A percentile compares a stretch with the other conserved stretches of the same genome.
These are phyloP conservation scores for Herpailurus yagouaroundi DNA, from an alignment of 2,113 vertebrate species.

Conservation along the genomic window DNA sequence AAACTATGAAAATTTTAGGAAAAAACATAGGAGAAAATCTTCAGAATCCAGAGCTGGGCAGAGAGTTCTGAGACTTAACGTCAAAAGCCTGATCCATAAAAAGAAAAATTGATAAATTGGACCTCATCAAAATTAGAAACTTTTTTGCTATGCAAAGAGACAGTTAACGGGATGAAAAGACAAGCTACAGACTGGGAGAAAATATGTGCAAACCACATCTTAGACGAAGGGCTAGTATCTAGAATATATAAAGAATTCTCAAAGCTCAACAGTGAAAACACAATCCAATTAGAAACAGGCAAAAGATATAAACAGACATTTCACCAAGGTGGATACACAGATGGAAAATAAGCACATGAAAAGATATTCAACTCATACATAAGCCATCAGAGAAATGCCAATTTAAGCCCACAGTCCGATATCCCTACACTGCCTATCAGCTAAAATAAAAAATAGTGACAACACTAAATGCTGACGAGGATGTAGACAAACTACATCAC, in stretches of 20 bases:
- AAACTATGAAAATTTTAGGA: conserved; percentile 4
- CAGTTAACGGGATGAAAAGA: conserved; percentile 23
- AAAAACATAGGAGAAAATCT: neutral
- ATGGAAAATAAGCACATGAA: conserved; percentile 36
- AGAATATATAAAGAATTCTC: conserved; percentile 40
- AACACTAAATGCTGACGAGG: neutral
- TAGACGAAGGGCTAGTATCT: neutral
- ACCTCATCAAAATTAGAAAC: conserved; percentile 1
- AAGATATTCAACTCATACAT: neutral
- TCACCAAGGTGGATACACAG: conserved; percentile 3
- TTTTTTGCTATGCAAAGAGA: conserved; percentile 21
- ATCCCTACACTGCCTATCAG: neutral
- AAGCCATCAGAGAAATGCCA: conserved; percentile 28
- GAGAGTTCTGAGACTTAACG: neutral
- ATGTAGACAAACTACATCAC: neutral
- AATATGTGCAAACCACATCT: conserved; percentile 5
- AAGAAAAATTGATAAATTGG: neutral
- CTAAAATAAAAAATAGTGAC: neutral
- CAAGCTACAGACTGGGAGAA: neutral
- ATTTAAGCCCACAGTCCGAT: neutral
- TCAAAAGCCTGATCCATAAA: neutral
- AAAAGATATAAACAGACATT: conserved; percentile 29
- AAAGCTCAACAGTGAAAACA: conserved; percentile 22
- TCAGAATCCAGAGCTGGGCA: neutral
- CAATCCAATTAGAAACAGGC: conserved; percentile 3